Evolutionary conservation across 2,113 vertebrate species (phyloP), one percentile per base, ranked within the genome.

Genomic region (Sceloporus tristichus): DNA sequence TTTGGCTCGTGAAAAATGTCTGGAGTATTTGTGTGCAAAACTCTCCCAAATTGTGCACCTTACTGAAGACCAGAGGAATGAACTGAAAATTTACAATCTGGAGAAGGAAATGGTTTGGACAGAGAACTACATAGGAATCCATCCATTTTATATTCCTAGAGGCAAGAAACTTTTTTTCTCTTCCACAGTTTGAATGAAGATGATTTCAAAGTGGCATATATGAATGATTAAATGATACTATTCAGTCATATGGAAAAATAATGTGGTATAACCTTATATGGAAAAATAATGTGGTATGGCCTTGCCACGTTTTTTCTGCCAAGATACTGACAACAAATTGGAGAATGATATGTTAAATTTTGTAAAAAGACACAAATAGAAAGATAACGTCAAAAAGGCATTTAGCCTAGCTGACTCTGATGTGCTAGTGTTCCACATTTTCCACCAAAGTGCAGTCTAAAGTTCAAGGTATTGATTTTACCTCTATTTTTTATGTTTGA

Each of bases 61-160:
- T 90, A 97, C 97, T 65, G 96, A 98, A 81, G 93, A 95, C 92
- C 96, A 97, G 92, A 97, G 96, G 94, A 97, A 95, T 0, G 96
- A 98, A 38, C 94, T 99, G 5, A 96, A 95, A 83, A 98, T 99
- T 86, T 99, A 99, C 74, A 97, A 98, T 91, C 96, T 94, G 93
- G 93, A 92, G 75, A 96, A 95, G 75, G 96, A 98, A 89, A 97
- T 98, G 9, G 94, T 96, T 87, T 98, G 97, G 96, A 96, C 97
- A 9, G 97, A 98, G 59, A 95, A 96, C 88, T 97, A 96, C 71
- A 98, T 99, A 76, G 99, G 98, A 93, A 98, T 99, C 71, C 95
- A 98, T 74, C 99, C 99, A 0, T 99, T 99, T 96, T 99, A 98
- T 95, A 98, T 99, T 85, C 92, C 97, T 62, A 96, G 95, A 95